Conservation (phyloP, 2,888 invertebrate species). For the Machimus atricapillus region DNA sequence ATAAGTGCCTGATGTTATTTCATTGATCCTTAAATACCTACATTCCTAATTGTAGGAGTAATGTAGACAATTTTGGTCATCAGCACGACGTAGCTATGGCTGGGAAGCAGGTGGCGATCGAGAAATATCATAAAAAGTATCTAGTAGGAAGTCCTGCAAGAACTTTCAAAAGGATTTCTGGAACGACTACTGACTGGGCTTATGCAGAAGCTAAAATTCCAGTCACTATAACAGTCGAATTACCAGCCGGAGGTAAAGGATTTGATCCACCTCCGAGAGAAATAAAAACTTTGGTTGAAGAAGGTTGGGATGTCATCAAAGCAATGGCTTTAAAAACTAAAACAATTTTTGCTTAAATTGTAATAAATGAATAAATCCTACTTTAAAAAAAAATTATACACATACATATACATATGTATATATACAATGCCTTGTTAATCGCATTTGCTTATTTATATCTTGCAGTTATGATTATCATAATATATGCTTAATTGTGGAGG, state of each 20-base stretch:
- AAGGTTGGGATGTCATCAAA: not conserved
- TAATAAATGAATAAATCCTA: not conserved
- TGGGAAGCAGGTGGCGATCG: not conserved
- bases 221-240: not conserved
- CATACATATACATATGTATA: too few species aligned
- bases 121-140: not conserved
- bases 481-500: too few species aligned
- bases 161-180: not conserved
- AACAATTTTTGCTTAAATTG: not conserved
- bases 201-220: not conserved
- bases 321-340: not conserved
- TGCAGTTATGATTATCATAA: too few species aligned
- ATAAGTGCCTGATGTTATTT: not conserved
- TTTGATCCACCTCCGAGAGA: constrained; percentile 2
- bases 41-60: not conserved
- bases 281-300: not conserved
- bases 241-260: not conserved
- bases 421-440: too few species aligned
- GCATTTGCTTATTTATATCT: too few species aligned
- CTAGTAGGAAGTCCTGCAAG: not conserved
- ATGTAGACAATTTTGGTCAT: not conserved
- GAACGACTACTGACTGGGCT: not conserved
- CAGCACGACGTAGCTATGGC: not conserved
- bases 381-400: too few species aligned
- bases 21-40: not conserved